phyloP scores from a whole-genome alignment of 1,140 invertebrate species.

The Penaeus japonicus region DNA sequence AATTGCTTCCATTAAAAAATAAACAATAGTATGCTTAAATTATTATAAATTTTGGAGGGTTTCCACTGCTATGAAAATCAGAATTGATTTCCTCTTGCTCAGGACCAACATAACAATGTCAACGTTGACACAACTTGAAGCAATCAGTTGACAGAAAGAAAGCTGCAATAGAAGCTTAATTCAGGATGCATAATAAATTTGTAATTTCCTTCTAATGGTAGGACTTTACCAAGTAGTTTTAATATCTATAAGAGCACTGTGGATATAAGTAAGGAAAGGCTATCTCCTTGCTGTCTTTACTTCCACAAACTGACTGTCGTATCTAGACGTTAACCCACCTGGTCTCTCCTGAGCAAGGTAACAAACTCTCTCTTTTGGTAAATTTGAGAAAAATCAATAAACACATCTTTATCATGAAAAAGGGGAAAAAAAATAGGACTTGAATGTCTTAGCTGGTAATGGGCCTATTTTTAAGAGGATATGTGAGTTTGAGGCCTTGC shows the following conservation, averaged over 20 bases:
- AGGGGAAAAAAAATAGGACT: constrained; percentile 13
- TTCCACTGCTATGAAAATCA: constrained; percentile 21
- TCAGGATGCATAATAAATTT: constrained; percentile 43
- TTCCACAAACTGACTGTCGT: constrained; percentile 30
- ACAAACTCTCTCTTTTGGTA: not conserved
- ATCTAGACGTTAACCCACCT: constrained; percentile 45
- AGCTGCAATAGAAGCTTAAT: constrained; percentile 43
- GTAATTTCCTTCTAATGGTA: constrained; percentile 29
- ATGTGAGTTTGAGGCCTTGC: not conserved
- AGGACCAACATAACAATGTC: constrained; percentile 37
- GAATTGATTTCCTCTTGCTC: constrained; percentile 35
- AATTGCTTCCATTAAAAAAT: not conserved
- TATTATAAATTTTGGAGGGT: constrained; percentile 7
- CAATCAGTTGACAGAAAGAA: constrained; percentile 18
- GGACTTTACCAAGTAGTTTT: constrained; percentile 50
- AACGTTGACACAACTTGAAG: not conserved
- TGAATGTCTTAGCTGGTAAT: not conserved
- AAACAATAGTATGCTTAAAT: not conserved
- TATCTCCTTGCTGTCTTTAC: constrained; percentile 43
- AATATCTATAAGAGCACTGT: constrained; percentile 56
- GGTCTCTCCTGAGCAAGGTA: constrained; percentile 42
- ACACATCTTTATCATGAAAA: constrained; percentile 2
- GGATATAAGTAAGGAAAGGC: constrained; percentile 50
- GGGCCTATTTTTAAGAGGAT: not conserved
- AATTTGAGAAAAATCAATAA: not conserved